phyloP scores from a whole-genome alignment of 2,888 invertebrate genomes.

The Troides oblongomaculatus region DNA sequence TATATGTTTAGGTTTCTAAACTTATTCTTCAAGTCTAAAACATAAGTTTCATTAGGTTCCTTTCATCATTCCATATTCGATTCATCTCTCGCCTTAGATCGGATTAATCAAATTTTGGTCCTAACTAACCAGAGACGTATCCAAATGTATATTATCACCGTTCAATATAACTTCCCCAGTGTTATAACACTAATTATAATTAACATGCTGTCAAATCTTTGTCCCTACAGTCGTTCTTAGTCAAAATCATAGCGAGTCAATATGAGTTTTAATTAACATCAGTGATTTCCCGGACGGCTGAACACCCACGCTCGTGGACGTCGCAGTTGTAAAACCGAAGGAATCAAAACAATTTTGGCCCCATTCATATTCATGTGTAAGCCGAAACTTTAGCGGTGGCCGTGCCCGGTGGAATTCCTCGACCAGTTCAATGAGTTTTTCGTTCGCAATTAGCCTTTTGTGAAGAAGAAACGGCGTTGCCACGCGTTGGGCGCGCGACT shows the following conservation, averaged over 20 bases:
- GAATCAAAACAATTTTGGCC: slow-evolving; percentile 60
- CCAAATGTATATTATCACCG: too few species aligned
- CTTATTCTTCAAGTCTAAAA: too few species aligned
- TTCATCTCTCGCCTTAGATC: too few species aligned
- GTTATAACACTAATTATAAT: too few species aligned
- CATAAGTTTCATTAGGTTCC: too few species aligned
- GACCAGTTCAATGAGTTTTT: slow-evolving; percentile 59
- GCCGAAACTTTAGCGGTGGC: slow-evolving; percentile 67
- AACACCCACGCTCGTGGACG: slow-evolving; percentile 54
- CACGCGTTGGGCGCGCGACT: slow-evolving; percentile 67
- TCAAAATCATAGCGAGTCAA: slow-evolving; percentile 29
- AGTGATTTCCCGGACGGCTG: slow-evolving; percentile 38
- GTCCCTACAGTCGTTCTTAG: slow-evolving; percentile 7
- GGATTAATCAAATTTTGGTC: too few species aligned
- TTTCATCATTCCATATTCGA: too few species aligned
- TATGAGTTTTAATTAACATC: slow-evolving; percentile 33
- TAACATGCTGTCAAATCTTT: not conserved
- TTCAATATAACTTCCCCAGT: too few species aligned
- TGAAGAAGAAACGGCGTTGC: slow-evolving; percentile 54
- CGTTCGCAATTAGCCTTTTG: slow-evolving; percentile 64
- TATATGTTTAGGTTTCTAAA: too few species aligned
- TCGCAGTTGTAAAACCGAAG: slow-evolving; percentile 46
- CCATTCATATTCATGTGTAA: slow-evolving; percentile 65
- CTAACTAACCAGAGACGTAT: too few species aligned
- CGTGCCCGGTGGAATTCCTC: slow-evolving; percentile 59